These are phyloP conservation scores for Gastrophysa polygoni DNA, from an alignment of 2,888 invertebrate genomes.

Conservation along the genomic window DNA sequence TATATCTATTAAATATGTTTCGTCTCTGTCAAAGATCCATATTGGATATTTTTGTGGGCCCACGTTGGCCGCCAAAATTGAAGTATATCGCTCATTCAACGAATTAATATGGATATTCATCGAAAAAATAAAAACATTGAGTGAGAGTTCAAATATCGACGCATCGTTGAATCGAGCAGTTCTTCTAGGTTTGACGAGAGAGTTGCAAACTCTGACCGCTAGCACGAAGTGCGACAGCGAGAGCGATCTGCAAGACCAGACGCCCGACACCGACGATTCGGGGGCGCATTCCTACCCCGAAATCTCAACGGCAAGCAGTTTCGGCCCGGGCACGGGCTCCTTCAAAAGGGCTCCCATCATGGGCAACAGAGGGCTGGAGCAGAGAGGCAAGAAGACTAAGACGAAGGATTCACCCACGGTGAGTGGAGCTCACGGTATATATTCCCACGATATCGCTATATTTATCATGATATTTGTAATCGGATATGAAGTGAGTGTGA, in stretches of 20 bases:
- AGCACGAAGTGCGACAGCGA: conserved; percentile 68
- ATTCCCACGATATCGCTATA: too few relatives aligned
- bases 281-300: conserved; percentile 62
- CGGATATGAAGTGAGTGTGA: too few relatives aligned
- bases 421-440: too few relatives aligned
- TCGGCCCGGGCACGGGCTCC: conserved; percentile 56
- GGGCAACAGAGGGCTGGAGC: conserved; percentile 66
- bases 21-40: too few relatives aligned
- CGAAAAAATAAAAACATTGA: too few relatives aligned
- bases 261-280: conserved; percentile 77
- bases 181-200: conserved; percentile 57
- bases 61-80: too few relatives aligned
- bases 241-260: conserved; percentile 72
- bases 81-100: too few relatives aligned
- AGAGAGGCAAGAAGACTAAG: conserved; percentile 68
- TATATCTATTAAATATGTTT: too few relatives aligned
- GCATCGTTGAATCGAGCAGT: background rate
- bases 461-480: too few relatives aligned
- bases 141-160: too few relatives aligned
- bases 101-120: too few relatives aligned
- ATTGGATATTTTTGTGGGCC: too few relatives aligned
- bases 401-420: conserved; percentile 51
- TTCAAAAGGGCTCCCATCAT: conserved; percentile 67
- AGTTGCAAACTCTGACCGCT: conserved; percentile 59
- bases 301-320: conserved; percentile 58